Base-by-base conservation (phyloP, 2,113 vertebrate species). In the Saccopteryx bilineata region DNA sequence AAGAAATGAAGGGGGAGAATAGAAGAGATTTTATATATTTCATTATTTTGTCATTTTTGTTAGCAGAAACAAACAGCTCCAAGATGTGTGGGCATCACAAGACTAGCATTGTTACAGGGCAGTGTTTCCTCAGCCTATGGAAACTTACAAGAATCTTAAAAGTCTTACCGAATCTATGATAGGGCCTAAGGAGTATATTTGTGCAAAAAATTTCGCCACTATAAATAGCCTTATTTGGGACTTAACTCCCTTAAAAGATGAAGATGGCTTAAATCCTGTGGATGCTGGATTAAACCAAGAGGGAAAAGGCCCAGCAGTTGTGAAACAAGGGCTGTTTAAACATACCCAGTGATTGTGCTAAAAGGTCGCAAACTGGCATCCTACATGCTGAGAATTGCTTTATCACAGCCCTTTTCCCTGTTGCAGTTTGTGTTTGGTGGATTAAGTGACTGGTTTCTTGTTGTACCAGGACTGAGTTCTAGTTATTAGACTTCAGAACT, bases 51-150 rank as follows among this genome's bases (percentile, higher is more conserved):
- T 89, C 54, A 52, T 54, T 83, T 28, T 50, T 69, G 18, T 78
- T 88, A 80, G 82, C 60, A 93, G 85, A 93, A 83, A 39, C n/a
- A 68, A 39, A 74, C 26, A 71, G 60, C 54, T 12, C 52, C 74
- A 76, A 71, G 56, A 56, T 61, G 0, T 39, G 17, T 83, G 46
- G 18, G 46, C 19, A 79, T 58, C 33, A 18, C 87, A 71, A 87
- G 46, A 80, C 21, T 75, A 76, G 39, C 13, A 81, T 4, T 87
- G 68, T 50, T 81, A 74, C 1, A 76, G 58, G 21, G 9, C 17
- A 78, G 12, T 88, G 58, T 90, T 88, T 74, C 65, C 56, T 87
- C 79, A 85, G 63, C 58, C n/a, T 68, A 89, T 11, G 23, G 39
- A 28, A 12, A 18, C 23, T 88, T 83, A 58, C 31, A 89, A 48